Conservation (phyloP, 2,797 vertebrate genomes). For the Syncerus caffer region DNA sequence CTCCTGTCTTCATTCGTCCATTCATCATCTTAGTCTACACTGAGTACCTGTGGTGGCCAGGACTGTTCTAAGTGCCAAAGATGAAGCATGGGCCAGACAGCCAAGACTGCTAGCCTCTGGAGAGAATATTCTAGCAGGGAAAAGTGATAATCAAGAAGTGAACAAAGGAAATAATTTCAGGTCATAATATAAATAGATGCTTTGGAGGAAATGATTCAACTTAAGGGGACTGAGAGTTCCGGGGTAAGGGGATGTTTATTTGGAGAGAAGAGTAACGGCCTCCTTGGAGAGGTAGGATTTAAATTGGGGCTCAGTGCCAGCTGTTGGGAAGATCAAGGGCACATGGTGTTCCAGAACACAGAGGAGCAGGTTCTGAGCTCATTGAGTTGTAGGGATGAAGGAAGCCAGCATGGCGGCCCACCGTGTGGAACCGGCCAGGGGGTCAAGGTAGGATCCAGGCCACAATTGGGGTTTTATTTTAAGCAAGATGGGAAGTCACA, state of each 20-base stretch:
- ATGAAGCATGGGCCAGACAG: neutral
- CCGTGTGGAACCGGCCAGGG: neutral
- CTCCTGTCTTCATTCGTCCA: neutral
- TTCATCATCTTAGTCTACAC: neutral
- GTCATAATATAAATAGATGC: neutral
- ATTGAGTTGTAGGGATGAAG: neutral
- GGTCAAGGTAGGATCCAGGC: neutral
- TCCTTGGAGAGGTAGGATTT: neutral
- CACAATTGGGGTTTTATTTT: neutral
- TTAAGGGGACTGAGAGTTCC: neutral
- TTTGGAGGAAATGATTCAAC: neutral
- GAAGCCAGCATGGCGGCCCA: neutral
- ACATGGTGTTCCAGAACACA: neutral
- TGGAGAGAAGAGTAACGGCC: neutral
- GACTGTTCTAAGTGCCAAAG: neutral
- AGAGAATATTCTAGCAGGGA: neutral
- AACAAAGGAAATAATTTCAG: neutral
- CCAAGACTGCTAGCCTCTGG: neutral
- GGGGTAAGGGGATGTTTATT: neutral
- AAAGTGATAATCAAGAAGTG: neutral
- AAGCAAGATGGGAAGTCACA: neutral
- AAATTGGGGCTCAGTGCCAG: neutral
- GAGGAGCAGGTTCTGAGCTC: neutral
- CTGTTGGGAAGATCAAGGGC: neutral
- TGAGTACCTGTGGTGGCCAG: neutral